phyloP scores from a whole-genome alignment of 2,797 vertebrate genomes.

The Neosilurus hyrtlii region DNA sequence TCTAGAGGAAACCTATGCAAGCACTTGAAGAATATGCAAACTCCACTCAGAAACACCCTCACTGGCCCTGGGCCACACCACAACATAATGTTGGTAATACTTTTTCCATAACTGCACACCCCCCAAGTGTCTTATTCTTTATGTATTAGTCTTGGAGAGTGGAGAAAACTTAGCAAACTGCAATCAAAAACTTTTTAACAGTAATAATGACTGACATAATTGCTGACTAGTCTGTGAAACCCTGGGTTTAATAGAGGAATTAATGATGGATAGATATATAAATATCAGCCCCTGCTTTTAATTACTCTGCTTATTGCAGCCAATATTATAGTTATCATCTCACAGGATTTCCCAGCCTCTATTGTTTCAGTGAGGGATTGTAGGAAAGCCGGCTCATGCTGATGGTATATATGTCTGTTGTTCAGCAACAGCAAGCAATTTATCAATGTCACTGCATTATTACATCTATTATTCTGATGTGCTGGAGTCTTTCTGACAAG shows the following conservation, averaged over 20 bases:
- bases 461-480: slow-evolving; percentile 67
- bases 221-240: slow-evolving; percentile 15
- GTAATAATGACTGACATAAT: slow-evolving; percentile 36
- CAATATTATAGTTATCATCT: slow-evolving; percentile 24
- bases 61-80: background rate
- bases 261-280: slow-evolving; percentile 28
- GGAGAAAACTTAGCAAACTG: slow-evolving; percentile 22
- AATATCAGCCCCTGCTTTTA: slow-evolving; percentile 23
- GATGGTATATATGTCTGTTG: slow-evolving; percentile 26
- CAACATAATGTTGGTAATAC: background rate
- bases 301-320: slow-evolving; percentile 10
- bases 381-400: slow-evolving; percentile 6
- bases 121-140: background rate
- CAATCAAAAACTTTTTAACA: slow-evolving; percentile 19
- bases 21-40: too few species aligned
- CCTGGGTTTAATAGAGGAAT: slow-evolving; percentile 4
- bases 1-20: too few species aligned
- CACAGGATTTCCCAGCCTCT: background rate
- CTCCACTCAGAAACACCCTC: too few species aligned
- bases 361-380: slow-evolving; percentile 10
- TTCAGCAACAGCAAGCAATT: slow-evolving; percentile 61
- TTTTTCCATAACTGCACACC: background rate
- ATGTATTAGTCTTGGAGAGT: background rate
- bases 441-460: slow-evolving; percentile 67
- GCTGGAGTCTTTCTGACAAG: slow-evolving; percentile 66